A percentile compares a stretch with the other conserved stretches of the same genome.
These are phyloP conservation scores for Chiridota heheva DNA, from an alignment of 35 echinoderm and acorn worm genomes.

Conservation along the genomic window DNA sequence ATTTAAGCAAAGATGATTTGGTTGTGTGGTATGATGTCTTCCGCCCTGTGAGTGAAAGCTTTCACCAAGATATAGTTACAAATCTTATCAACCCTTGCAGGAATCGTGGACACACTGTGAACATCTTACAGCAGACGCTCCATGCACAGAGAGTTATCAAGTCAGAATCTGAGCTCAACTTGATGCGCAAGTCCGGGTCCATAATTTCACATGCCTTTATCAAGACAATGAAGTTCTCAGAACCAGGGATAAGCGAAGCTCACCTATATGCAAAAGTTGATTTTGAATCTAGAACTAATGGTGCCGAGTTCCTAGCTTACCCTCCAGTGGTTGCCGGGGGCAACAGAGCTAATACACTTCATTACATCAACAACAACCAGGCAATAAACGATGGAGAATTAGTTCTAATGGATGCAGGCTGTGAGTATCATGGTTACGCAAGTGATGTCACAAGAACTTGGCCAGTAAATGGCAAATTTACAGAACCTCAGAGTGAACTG, in stretches of 20 bases:
- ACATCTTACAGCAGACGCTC: slow-evolving; percentile 77
- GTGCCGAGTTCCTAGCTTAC: slow-evolving; percentile 94
- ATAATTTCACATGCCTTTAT: slow-evolving; percentile 81
- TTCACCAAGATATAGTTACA: slow-evolving; percentile 71
- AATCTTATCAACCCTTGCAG: slow-evolving; percentile 67
- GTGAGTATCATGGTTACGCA: slow-evolving; percentile 97
- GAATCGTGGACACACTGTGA: slow-evolving; percentile 73
- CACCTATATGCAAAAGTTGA: slow-evolving; percentile 87
- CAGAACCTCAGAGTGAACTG: slow-evolving; percentile 60
- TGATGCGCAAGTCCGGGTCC: slow-evolving; percentile 71
- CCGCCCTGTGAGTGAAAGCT: slow-evolving; percentile 38
- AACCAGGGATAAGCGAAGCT: slow-evolving; percentile 79
- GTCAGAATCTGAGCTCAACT: slow-evolving; percentile 60
- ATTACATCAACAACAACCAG: slow-evolving; percentile 98
- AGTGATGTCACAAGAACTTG: slow-evolving; percentile 98
- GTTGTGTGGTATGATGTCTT: slow-evolving; percentile 94
- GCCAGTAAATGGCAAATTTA: slow-evolving; percentile 87
- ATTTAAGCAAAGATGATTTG: slow-evolving; percentile 41
- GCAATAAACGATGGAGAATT: slow-evolving; percentile 66
- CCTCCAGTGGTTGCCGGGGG: slow-evolving; percentile 94
- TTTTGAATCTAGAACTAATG: slow-evolving; percentile 62
- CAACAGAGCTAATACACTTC: slow-evolving; percentile 93
- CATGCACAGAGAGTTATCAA: slow-evolving; percentile 83
- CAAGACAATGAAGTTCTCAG: slow-evolving; percentile 78
- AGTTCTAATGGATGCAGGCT: slow-evolving; percentile 97